Evolutionary conservation across 2,888 invertebrate species (phyloP).

Genomic region (Himalopsyche kuldschensis): DNA sequence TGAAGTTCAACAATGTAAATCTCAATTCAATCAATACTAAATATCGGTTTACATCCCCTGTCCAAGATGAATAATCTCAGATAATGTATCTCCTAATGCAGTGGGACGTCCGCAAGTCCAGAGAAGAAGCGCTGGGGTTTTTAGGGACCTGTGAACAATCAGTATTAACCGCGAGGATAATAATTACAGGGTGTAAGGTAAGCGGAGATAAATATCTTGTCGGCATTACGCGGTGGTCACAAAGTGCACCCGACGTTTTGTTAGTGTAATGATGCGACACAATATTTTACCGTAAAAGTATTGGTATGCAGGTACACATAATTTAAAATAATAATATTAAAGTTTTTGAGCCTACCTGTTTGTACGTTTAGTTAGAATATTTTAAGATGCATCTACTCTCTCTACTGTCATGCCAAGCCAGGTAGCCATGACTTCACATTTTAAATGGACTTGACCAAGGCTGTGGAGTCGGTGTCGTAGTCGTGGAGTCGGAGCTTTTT

Average conservation of each 20-base stretch:
- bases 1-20: no score
- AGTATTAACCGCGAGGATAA: slow-evolving; percentile 13
- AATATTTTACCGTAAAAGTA: neutral
- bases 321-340: no score
- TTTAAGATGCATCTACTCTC: no score
- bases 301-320: no score
- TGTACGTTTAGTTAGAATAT: no score
- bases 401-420: no score
- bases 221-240: neutral
- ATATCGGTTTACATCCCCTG: neutral
- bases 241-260: neutral
- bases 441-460: no score
- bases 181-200: slow-evolving; percentile 34
- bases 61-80: neutral
- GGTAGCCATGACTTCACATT: no score
- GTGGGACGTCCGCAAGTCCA: neutral
- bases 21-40: no score
- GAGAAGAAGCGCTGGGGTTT: neutral
- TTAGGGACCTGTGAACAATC: slow-evolving; percentile 3
- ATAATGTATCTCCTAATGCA: slow-evolving; percentile 7
- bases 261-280: neutral
- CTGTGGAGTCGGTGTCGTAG: no score
- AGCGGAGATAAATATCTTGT: slow-evolving; percentile 29
- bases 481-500: no score
- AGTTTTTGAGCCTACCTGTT: no score